Conservation (phyloP, 2,797 vertebrate species). For the Numenius phaeopus region DNA sequence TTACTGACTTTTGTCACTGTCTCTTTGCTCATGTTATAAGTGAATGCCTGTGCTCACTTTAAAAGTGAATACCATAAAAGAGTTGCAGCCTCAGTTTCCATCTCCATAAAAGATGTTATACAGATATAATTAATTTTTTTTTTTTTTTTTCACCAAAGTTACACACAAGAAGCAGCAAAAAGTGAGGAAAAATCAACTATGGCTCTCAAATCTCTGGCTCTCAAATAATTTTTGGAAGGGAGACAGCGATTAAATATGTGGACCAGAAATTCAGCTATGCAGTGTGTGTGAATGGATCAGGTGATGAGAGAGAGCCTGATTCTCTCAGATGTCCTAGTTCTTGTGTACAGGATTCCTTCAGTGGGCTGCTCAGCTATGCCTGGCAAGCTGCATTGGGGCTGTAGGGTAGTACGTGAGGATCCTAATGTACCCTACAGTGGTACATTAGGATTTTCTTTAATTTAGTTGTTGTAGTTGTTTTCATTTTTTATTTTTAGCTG, state of each 20-base stretch:
- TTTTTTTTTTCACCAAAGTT: neutral
- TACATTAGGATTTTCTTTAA: neutral
- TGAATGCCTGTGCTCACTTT: neutral
- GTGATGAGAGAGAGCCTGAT: neutral
- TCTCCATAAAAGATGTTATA: neutral
- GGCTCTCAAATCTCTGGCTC: neutral
- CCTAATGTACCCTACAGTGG: neutral
- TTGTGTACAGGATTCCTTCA: neutral
- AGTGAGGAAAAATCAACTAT: neutral
- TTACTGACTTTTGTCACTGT: neutral
- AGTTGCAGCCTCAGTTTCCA: accelerated
- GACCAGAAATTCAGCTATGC: neutral
- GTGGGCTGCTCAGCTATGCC: neutral
- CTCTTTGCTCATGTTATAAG: neutral
- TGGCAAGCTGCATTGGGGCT: neutral
- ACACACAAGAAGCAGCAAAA: neutral
- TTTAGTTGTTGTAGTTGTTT: neutral
- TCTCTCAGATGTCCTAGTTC: neutral
- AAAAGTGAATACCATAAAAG: neutral
- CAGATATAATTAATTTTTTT: neutral
- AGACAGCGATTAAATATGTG: neutral
- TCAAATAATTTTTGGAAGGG: neutral
- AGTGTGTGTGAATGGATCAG: neutral
- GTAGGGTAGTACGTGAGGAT: neutral
- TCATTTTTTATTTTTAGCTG: neutral